phyloP scores from a whole-genome alignment of 2,797 vertebrate species.

The Phataginus tetradactyla region DNA sequence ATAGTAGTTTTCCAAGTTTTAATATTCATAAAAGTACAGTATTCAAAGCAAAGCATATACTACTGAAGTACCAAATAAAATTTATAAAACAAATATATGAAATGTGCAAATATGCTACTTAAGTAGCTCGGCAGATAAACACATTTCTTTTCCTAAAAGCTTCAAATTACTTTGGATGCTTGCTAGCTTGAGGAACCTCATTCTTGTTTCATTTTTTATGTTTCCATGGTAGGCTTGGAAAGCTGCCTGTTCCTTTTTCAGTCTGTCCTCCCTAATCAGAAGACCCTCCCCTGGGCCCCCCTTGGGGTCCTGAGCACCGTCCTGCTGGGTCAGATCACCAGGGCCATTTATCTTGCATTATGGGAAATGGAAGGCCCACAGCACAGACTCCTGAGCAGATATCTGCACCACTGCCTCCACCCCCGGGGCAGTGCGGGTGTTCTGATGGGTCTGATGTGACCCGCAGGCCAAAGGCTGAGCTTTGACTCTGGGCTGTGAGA shows the following conservation, averaged over 20 bases:
- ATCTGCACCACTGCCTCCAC: background rate
- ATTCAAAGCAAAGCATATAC: background rate
- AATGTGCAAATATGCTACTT: background rate
- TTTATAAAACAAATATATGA: background rate
- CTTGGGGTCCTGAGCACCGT: background rate
- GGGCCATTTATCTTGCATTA: background rate
- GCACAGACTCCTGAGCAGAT: background rate
- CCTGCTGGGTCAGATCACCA: background rate
- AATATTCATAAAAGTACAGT: background rate
- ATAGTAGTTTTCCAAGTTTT: background rate
- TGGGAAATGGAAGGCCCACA: background rate
- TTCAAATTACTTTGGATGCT: background rate
- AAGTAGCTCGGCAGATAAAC: background rate
- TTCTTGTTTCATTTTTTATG: background rate
- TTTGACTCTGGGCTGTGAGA: background rate
- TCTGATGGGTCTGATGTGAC: background rate
- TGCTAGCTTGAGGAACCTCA: background rate
- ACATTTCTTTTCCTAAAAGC: background rate
- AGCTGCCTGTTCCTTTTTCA: background rate
- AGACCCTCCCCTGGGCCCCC: background rate
- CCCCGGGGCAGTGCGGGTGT: background rate
- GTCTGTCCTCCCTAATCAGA: constrained; percentile 57
- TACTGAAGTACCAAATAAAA: constrained; percentile 12
- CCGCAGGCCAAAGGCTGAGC: background rate
- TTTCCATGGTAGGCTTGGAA: background rate